Evolutionary conservation across 2,888 invertebrate genomes (phyloP).

Genomic region (Sarcophaga caerulescens): DNA sequence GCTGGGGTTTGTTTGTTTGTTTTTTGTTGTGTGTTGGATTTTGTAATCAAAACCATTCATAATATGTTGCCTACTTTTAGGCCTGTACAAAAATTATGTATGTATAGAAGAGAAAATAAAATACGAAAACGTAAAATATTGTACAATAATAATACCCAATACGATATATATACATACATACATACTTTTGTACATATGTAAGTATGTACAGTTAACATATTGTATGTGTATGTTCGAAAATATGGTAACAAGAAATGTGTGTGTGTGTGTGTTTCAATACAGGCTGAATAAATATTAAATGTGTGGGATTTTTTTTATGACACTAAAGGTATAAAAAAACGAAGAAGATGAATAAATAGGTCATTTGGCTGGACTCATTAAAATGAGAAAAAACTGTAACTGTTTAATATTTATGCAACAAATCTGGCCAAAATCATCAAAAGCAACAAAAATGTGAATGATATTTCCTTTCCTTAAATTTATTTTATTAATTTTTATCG

Average conservation of each 20-base stretch:
- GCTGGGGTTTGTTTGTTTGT: constrained; percentile 21
- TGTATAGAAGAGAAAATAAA: not conserved
- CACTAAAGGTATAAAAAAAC: no score
- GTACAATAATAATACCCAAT: not conserved
- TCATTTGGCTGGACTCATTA: constrained; percentile 52
- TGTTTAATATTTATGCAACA: not conserved
- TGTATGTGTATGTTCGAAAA: constrained; percentile 15
- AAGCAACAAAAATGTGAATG: not conserved
- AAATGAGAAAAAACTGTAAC: not conserved
- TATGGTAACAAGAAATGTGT: constrained; percentile 18
- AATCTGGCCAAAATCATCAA: not conserved
- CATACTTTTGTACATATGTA: not conserved
- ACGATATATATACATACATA: not conserved
- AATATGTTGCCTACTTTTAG: constrained; percentile 61
- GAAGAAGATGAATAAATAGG: not conserved
- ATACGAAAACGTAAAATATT: not conserved
- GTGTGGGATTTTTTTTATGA: constrained; percentile 1
- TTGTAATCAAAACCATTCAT: constrained; percentile 62
- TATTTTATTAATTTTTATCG: no score
- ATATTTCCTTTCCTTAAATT: not conserved
- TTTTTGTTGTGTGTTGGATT: constrained; percentile 19
- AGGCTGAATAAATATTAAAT: constrained; percentile 34
- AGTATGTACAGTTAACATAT: constrained; percentile 2
- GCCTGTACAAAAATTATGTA: constrained; percentile 11
- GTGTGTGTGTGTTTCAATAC: not conserved